Percentiles rank a stretch among this genome's conserved stretches.
Conservation (phyloP, 2,888 invertebrate species). For the Parnassius mnemosyne region DNA sequence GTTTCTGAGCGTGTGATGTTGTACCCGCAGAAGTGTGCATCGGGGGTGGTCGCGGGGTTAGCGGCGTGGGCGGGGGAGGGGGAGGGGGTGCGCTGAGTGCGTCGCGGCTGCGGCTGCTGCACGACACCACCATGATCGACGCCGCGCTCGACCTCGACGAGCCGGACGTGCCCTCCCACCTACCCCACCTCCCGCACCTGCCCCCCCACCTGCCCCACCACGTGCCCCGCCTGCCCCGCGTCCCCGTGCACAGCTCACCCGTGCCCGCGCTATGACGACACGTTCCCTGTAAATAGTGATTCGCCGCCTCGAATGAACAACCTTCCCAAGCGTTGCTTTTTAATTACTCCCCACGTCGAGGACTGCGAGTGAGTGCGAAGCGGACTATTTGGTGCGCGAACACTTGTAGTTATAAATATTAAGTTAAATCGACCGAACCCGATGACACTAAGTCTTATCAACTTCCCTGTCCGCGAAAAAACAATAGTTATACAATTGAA, state of each 20-base stretch:
- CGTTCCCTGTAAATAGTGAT: constrained; percentile 23
- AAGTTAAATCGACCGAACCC: background rate
- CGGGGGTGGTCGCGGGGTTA: constrained; percentile 25
- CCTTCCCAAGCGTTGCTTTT: constrained; percentile 16
- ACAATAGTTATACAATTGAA: background rate
- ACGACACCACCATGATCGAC: constrained; percentile 95
- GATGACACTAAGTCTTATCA: background rate
- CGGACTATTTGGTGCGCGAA: background rate
- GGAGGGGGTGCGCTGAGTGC: constrained; percentile 79
- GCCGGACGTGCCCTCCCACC: constrained; percentile 78
- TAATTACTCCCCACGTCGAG: background rate
- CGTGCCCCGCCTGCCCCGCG: constrained; percentile 21
- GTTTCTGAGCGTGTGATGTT: background rate
- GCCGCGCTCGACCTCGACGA: constrained; percentile 94
- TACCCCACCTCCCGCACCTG: constrained; percentile 22
- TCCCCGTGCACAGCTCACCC: constrained; percentile 28
- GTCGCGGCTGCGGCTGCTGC: constrained; percentile 87
- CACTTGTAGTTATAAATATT: background rate
- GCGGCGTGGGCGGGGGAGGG: constrained; percentile 33
- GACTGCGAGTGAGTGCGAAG: background rate
- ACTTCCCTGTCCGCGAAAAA: no score
- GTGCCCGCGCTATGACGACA: constrained; percentile 31
- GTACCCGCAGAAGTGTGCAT: constrained; percentile 38
- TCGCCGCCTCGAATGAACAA: constrained; percentile 20
- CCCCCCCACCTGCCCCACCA: constrained; percentile 22